Evolutionary conservation across 2,888 invertebrate genomes (phyloP).

Genomic region (Lumbricus terrestris): DNA sequence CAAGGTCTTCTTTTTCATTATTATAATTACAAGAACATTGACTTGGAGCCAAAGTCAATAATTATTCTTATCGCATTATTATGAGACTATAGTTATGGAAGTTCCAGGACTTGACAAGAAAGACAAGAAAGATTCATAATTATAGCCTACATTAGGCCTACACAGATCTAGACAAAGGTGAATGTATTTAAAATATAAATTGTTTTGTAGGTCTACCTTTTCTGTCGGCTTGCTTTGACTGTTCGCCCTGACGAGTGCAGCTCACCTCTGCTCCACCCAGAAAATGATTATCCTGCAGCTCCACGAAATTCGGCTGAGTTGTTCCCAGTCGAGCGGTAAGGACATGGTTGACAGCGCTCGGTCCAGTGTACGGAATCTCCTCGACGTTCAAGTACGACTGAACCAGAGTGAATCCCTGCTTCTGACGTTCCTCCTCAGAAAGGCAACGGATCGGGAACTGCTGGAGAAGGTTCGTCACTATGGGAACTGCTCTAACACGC

Average conservation of each 20-base stretch:
- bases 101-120: too few species aligned
- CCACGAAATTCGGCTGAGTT: neutral
- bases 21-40: neutral
- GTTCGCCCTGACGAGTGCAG: neutral
- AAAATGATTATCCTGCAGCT: neutral
- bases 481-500: neutral
- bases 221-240: neutral
- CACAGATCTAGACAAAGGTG: neutral
- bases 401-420: neutral
- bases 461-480: neutral
- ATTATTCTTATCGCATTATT: neutral
- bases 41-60: neutral
- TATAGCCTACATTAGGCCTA: too few species aligned
- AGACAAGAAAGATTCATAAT: neutral
- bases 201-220: neutral
- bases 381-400: neutral
- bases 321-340: neutral
- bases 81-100: too few species aligned
- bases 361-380: neutral
- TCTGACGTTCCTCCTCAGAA: neutral
- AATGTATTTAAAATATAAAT: too few species aligned
- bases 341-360: neutral
- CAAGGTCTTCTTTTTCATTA: neutral
- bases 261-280: neutral
- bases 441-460: constrained; percentile 6